Conservation (phyloP, 1,140 invertebrate species). For the Ceratosolen fusciceps region DNA sequence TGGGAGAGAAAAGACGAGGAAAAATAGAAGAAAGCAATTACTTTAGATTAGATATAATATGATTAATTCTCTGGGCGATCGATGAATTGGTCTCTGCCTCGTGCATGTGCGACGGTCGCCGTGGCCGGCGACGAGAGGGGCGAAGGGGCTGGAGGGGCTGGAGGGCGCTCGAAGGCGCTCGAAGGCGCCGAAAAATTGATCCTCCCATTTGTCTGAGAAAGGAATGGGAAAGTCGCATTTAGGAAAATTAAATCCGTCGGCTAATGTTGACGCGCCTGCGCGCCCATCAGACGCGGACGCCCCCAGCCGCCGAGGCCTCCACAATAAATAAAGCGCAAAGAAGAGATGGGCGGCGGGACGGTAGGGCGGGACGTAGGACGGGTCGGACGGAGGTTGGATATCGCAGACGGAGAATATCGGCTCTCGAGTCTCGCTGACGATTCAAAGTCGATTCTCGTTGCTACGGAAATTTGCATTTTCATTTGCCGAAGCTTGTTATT, state of each 20-base stretch:
- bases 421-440: conserved; percentile 8
- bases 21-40: conserved; percentile 49
- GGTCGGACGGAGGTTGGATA: no score
- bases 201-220: neutral
- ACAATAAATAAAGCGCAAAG: neutral
- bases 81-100: neutral
- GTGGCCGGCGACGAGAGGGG: no score
- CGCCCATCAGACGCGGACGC: no score
- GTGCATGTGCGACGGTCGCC: no score
- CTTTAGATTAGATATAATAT: conserved; percentile 46
- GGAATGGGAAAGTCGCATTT: neutral
- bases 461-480: conserved; percentile 45
- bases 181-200: neutral
- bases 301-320: neutral
- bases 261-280: neutral
- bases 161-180: neutral
- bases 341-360: neutral
- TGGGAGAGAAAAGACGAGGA: conserved; percentile 27
- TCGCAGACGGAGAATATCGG: conserved; percentile 6
- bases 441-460: neutral
- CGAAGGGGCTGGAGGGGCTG: no score
- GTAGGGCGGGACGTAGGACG: neutral
- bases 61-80: conserved; percentile 33
- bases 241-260: conserved; percentile 17
- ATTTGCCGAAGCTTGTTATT: conserved; percentile 44